phyloP scores from a whole-genome alignment of 2,888 invertebrate species.

The Caenorhabditis sp. region DNA sequence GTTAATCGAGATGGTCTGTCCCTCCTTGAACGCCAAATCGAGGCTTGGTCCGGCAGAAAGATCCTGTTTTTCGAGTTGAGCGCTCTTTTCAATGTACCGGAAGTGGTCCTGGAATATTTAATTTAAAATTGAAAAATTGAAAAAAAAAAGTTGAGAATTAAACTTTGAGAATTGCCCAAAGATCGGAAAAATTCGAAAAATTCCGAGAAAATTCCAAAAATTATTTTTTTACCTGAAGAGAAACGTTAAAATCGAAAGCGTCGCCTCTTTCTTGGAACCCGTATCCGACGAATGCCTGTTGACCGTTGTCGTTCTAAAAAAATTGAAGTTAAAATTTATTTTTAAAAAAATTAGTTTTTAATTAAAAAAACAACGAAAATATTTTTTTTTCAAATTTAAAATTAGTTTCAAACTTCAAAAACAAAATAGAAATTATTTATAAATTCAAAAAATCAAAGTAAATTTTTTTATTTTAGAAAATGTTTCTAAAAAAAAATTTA shows the following conservation, averaged over 20 bases:
- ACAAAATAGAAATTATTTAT: too few species aligned
- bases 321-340: too few species aligned
- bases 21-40: slow-evolving; percentile 98
- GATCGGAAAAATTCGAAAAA: too few species aligned
- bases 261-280: slow-evolving; percentile 98
- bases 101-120: slow-evolving; percentile 79
- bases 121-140: neutral
- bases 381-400: neutral
- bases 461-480: slow-evolving; percentile 35
- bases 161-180: neutral
- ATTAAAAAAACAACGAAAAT: slow-evolving; percentile 86
- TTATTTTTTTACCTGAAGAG: slow-evolving; percentile 89
- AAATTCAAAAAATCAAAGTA: slow-evolving; percentile 9
- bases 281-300: slow-evolving; percentile 93
- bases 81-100: slow-evolving; percentile 88
- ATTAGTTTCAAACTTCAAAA: too few species aligned
- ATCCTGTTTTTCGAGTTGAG: slow-evolving; percentile 88
- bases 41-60: slow-evolving; percentile 86
- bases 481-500: too few species aligned
- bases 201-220: neutral
- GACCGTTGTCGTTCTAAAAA: slow-evolving; percentile 88
- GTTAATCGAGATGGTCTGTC: slow-evolving; percentile 99
- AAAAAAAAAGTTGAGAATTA: neutral
- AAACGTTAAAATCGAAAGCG: slow-evolving; percentile 98
- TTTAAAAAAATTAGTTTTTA: neutral